Percentiles rank a stretch among this genome's conserved stretches.
Conservation (phyloP, 2,888 invertebrate genomes). For the Pilophorus perplexus region DNA sequence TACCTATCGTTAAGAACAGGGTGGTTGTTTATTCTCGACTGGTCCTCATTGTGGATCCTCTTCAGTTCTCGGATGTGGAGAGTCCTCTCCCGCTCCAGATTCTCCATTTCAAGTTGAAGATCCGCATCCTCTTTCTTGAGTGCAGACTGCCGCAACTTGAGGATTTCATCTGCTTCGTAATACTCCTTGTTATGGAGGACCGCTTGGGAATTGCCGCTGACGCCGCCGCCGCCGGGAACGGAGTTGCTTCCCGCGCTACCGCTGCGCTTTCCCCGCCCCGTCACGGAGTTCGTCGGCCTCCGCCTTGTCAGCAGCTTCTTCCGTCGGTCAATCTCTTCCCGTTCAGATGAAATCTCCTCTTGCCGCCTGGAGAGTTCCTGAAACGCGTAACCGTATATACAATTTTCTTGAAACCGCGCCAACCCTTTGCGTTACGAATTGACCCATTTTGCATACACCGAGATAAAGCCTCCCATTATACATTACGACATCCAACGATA, state of each 20-base stretch:
- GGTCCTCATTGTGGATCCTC: conserved; percentile 98
- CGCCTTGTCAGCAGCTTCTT: conserved; percentile 90
- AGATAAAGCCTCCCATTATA: no score
- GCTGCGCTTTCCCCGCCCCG: conserved; percentile 65
- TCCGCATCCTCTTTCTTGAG: conserved; percentile 99
- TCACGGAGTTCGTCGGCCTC: conserved; percentile 84
- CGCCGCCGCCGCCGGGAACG: conserved; percentile 52
- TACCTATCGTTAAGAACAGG: conserved; percentile 75
- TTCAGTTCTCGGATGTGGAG: conserved; percentile 98
- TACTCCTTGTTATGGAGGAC: conserved; percentile 88
- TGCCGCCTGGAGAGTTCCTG: conserved; percentile 97
- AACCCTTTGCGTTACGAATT: conserved; percentile 98
- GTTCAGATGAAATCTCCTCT: conserved; percentile 91
- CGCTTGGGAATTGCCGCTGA: conserved; percentile 51
- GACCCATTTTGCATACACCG: no score
- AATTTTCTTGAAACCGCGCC: conserved; percentile 99
- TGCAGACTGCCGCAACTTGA: conserved; percentile 94
- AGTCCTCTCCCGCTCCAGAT: conserved; percentile 95
- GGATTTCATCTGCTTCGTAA: conserved; percentile 98
- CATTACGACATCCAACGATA: no score
- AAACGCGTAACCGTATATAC: conserved; percentile 99
- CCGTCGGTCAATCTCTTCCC: conserved; percentile 96
- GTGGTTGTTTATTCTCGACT: conserved; percentile 96
- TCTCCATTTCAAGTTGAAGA: conserved; percentile 96
- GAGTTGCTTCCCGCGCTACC: conserved; percentile 54